Evolutionary conservation across 2,797 vertebrate genomes (phyloP), one percentile per base, ranked within the genome.

Genomic region (Tenualosa thibaudeaui): DNA sequence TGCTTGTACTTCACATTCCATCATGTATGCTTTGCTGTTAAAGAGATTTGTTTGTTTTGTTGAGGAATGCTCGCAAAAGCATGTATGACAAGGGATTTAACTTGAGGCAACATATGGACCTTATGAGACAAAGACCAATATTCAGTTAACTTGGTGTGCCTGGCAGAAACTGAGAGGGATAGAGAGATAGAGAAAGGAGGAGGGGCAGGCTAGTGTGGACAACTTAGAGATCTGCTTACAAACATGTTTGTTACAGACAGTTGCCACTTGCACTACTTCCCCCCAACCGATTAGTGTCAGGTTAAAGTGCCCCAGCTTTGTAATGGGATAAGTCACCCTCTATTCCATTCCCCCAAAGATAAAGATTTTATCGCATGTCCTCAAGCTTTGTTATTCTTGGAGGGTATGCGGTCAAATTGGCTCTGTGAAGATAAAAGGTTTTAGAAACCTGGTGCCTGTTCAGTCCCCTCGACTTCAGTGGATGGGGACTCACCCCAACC

Each of bases 11-110:
- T 22, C 26, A 82, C 81, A 68, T 85, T 86, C 81, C 81, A 84
- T 81, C 24, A 83, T 82, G 83, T 81, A 60, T 24, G 78, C 50
- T 43, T 50, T 5, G 51, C 51, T 75, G 71, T 81, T 83, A 68
- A 86, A 86, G 58, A 85, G 83, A 78, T 78, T 84, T 82, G 53
- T 87, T 85, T 86, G 81, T 81, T 83, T 85, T 86, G 83, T 46
- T 82, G 37, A 26, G 71, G 51, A 81, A 51, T 68, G 65, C 81
- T 81, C 82, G 78, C 50, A 82, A 58, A 43, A 88, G 83, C 83
- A 82, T 83, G 85, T 82, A 82, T 22, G 24, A 86, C 89, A 86
- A 85, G 71, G 89, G 89, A 88, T 89, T 91, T 83, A 82, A 86
- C 87, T 89, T 56, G 68, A 40, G 37, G 22, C 43, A 31, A 86